Conservation (phyloP, 2,888 invertebrate genomes). For the Beris morrisii region DNA sequence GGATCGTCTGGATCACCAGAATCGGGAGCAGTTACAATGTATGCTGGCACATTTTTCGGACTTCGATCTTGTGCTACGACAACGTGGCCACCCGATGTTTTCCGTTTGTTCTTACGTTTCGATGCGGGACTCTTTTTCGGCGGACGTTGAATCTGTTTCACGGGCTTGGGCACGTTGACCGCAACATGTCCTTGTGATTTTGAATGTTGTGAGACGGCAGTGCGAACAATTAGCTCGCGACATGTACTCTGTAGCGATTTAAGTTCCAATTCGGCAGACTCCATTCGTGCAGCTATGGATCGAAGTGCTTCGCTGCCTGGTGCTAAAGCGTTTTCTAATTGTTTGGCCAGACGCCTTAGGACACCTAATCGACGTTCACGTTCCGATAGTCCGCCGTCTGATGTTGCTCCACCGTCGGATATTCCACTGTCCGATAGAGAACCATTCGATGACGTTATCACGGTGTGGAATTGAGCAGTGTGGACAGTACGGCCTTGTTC, state of each 20-base stretch:
- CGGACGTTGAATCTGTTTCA: constrained; percentile 36
- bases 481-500: not conserved
- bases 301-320: constrained; percentile 67
- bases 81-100: constrained; percentile 9
- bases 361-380: constrained; percentile 68
- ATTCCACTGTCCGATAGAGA: constrained; percentile 74
- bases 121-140: constrained; percentile 38
- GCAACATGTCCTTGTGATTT: constrained; percentile 17
- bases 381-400: constrained; percentile 67
- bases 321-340: constrained; percentile 65
- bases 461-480: constrained; percentile 14
- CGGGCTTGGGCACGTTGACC: not conserved
- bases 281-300: constrained; percentile 66
- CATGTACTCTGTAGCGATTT: constrained; percentile 68
- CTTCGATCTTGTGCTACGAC: not conserved
- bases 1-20: constrained; percentile 46
- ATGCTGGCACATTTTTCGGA: not conserved
- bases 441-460: constrained; percentile 56
- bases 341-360: constrained; percentile 67
- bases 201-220: constrained; percentile 53
- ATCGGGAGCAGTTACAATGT: constrained; percentile 29
- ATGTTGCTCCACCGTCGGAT: constrained; percentile 74
- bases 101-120: constrained; percentile 43
- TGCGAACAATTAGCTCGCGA: constrained; percentile 60
- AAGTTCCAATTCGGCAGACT: constrained; percentile 68